Evolutionary conservation across 1,140 invertebrate species (phyloP).

Genomic region (roundworm (Caenorhabditis elegans)): WBcel235 BX284605.5:7898501-7899000

Average conservation of each 20-base stretch:
- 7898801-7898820: constrained; percentile 59
- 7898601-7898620: neutral
- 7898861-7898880: constrained; percentile 41
- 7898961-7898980: constrained; percentile 59
- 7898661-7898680: neutral
- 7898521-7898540: too few relatives aligned
- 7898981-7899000: constrained; percentile 65
- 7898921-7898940: constrained; percentile 42
- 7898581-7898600: neutral
- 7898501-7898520: too few relatives aligned
- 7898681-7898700: neutral
- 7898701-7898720: neutral
- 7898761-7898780: constrained; percentile 60
- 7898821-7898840: constrained; percentile 48
- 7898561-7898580: neutral
- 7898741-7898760: constrained; percentile 59
- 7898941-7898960: constrained; percentile 56
- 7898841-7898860: constrained; percentile 47
- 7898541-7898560: neutral
- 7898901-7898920: too few relatives aligned
- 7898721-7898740: constrained; percentile 51
- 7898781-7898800: constrained; percentile 55
- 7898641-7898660: neutral
- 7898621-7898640: too few relatives aligned
- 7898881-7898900: neutral